These are phyloP conservation scores for Larimichthys crocea DNA, from an alignment of 2,113 vertebrate genomes.

Conservation along the genomic window DNA sequence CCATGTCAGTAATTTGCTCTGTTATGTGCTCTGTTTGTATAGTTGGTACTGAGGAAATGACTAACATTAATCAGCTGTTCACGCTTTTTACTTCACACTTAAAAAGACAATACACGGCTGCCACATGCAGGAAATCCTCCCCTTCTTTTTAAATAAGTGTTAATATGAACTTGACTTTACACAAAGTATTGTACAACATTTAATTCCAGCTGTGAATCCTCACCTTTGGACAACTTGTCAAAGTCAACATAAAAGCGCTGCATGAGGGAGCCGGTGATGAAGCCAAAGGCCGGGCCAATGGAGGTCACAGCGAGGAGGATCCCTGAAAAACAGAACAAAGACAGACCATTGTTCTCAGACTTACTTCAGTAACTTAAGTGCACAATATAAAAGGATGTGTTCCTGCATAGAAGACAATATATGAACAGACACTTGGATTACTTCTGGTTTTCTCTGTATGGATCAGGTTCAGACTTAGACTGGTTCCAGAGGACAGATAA, in stretches of 20 bases:
- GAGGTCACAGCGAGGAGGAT: conserved; percentile 90
- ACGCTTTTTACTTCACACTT: not conserved
- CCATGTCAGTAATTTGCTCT: not conserved
- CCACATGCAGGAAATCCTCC: conserved; percentile 26
- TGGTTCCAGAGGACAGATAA: not conserved
- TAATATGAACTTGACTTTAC: not conserved
- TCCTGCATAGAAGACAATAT: too few relatives aligned
- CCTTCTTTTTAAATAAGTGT: not conserved
- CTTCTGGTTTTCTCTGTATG: too few relatives aligned
- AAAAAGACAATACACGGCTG: not conserved
- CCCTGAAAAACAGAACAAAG: conserved; percentile 76
- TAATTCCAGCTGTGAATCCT: conserved; percentile 5
- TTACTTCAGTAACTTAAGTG: too few relatives aligned
- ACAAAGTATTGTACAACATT: not conserved
- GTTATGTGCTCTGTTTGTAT: not conserved
- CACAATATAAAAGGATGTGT: too few relatives aligned
- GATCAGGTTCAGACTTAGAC: not conserved
- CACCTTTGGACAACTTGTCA: conserved; percentile 86
- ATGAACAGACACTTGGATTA: too few relatives aligned
- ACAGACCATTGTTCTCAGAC: too few relatives aligned
- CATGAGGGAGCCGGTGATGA: conserved; percentile 88
- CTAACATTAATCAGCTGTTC: not conserved
- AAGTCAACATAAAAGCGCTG: conserved; percentile 91
- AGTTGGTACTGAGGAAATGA: not conserved
- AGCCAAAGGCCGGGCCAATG: conserved; percentile 90